Conservation (phyloP, 2,797 vertebrate species). For the Artibeus jamaicensis region DNA sequence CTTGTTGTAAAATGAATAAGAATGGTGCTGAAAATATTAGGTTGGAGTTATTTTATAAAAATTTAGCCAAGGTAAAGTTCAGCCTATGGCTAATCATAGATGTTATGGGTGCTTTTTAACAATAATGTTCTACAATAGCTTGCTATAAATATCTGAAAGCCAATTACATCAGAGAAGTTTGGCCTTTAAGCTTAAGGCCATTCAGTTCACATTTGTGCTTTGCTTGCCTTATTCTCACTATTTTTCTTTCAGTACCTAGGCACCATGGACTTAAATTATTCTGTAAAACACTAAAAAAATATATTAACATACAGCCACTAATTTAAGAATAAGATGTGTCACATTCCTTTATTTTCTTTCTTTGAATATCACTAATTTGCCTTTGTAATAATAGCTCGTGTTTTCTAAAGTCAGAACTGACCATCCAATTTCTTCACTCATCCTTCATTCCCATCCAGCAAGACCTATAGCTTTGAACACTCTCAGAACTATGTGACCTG, state of each 20-base stretch:
- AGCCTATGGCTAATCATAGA: neutral
- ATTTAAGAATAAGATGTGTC: neutral
- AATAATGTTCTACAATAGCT: neutral
- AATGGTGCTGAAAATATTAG: slow-evolving; percentile 30
- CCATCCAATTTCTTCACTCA: neutral
- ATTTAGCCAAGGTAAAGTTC: neutral
- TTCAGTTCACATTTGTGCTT: neutral
- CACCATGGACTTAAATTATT: neutral
- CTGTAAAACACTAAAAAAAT: slow-evolving; percentile 19
- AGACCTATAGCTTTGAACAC: neutral
- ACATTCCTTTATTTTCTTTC: neutral
- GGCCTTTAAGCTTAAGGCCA: neutral
- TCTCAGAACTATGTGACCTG: neutral
- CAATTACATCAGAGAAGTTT: neutral
- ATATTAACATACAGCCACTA: neutral
- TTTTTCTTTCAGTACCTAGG: neutral
- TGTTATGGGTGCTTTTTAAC: neutral
- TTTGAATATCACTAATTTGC: neutral
- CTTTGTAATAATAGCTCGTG: neutral
- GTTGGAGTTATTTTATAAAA: slow-evolving; percentile 12
- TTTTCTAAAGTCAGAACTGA: neutral
- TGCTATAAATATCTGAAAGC: neutral
- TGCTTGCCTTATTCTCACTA: neutral
- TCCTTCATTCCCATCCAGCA: neutral
- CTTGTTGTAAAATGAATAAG: slow-evolving; percentile 32